Conservation (phyloP, 2,888 invertebrate genomes). For the Standfussiana lucernea region DNA sequence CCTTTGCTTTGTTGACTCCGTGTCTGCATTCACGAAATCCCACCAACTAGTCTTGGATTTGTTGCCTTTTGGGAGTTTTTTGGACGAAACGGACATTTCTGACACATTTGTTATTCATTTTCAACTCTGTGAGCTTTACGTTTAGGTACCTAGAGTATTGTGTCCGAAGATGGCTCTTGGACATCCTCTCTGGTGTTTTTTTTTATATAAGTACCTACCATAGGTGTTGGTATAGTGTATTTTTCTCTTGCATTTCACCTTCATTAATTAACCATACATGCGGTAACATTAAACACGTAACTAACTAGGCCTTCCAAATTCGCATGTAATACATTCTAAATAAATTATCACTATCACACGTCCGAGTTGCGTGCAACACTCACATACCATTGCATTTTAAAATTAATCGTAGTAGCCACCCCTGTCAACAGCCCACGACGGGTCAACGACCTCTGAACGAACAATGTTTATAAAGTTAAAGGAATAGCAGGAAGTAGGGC, state of each 20-base stretch:
- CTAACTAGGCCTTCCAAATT: conserved; percentile 39
- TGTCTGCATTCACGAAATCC: conserved; percentile 33
- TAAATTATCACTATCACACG: conserved; percentile 66
- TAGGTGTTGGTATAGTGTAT: neutral
- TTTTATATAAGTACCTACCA: neutral
- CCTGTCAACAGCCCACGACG: conserved; percentile 81
- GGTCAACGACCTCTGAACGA: conserved; percentile 87
- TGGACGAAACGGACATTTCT: neutral
- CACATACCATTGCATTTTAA: conserved; percentile 86
- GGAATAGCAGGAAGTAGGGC: conserved; percentile 83
- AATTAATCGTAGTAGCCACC: conserved; percentile 86
- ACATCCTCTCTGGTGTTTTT: neutral
- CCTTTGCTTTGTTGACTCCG: conserved; percentile 31
- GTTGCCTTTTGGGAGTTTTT: conserved; percentile 12
- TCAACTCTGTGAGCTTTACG: neutral
- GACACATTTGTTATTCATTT: conserved; percentile 12
- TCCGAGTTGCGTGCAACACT: conserved; percentile 79
- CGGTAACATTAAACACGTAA: conserved; percentile 12
- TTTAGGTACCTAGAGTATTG: too few species aligned
- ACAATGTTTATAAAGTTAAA: conserved; percentile 82
- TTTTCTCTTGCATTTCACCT: neutral
- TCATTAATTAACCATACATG: conserved; percentile 6
- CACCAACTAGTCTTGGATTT: conserved; percentile 21
- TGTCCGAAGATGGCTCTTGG: neutral
- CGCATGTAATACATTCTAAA: conserved; percentile 46